phyloP scores from a whole-genome alignment of 2,888 invertebrate species.

The Mesoligia furuncula region DNA sequence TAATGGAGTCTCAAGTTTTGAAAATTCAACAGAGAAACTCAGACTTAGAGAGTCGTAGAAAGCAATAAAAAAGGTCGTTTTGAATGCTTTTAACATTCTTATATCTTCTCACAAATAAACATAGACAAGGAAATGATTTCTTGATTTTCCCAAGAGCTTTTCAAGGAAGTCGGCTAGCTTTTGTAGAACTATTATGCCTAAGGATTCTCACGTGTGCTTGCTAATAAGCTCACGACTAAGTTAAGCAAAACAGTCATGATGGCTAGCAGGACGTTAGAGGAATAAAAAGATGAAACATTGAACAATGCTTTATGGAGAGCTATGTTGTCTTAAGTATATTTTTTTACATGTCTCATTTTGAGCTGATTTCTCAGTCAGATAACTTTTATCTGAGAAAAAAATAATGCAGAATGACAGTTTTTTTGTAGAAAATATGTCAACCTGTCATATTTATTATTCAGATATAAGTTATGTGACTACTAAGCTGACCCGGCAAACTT shows the following conservation, averaged over 20 bases:
- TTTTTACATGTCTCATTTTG: not conserved
- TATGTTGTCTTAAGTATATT: not conserved
- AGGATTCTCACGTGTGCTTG: constrained; percentile 32
- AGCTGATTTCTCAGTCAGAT: not conserved
- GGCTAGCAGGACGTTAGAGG: constrained; percentile 9
- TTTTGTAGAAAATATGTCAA: not conserved
- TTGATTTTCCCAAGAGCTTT: constrained; percentile 13
- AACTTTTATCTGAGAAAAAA: not conserved
- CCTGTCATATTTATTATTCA: not conserved
- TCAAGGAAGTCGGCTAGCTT: constrained; percentile 23
- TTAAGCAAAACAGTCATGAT: constrained; percentile 34
- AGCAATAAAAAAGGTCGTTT: not conserved
- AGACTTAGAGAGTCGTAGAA: not conserved
- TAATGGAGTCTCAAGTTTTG: not conserved
- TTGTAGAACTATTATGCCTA: not conserved
- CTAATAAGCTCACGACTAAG: constrained; percentile 42
- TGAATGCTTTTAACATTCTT: not conserved
- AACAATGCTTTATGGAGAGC: not conserved
- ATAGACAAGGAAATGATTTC: not conserved
- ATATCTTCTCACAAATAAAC: not conserved
- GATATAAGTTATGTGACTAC: not conserved
- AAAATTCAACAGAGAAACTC: not conserved
- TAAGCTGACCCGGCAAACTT: too few species aligned
- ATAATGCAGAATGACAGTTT: not conserved
- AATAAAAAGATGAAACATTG: constrained; percentile 17